phyloP scores from a whole-genome alignment of 2,888 invertebrate species.

The Andrena flavipes region DNA sequence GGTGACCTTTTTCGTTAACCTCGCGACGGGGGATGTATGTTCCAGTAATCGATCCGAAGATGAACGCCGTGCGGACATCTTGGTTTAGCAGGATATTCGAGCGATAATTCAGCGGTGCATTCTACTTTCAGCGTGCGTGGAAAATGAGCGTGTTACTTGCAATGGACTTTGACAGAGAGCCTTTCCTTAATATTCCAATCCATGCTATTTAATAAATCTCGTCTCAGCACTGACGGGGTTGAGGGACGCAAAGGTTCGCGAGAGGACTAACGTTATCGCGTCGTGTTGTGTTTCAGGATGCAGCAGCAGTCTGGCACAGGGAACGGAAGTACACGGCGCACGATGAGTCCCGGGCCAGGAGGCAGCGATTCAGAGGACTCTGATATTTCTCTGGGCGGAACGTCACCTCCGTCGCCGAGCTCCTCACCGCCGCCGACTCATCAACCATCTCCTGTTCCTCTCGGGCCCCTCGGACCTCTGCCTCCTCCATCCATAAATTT shows the following conservation, averaged over 20 bases:
- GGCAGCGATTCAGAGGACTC: slow-evolving; percentile 83
- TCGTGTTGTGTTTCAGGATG: slow-evolving; percentile 77
- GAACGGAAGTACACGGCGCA: slow-evolving; percentile 77
- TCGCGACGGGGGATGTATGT: slow-evolving; percentile 48
- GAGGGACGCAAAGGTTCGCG: background rate
- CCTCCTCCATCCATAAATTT: slow-evolving; percentile 82
- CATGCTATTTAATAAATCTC: too few species aligned
- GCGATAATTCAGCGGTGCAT: too few species aligned
- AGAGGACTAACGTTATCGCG: background rate
- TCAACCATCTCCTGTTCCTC: slow-evolving; percentile 81
- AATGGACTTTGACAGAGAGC: too few species aligned
- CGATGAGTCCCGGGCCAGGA: slow-evolving; percentile 81
- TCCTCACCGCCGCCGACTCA: slow-evolving; percentile 81
- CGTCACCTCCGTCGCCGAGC: slow-evolving; percentile 82
- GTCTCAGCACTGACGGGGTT: too few species aligned
- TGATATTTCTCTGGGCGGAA: slow-evolving; percentile 83
- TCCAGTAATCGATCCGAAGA: slow-evolving; percentile 53
- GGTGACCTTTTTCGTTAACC: slow-evolving; percentile 57
- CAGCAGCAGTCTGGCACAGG: slow-evolving; percentile 83
- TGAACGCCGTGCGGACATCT: background rate
- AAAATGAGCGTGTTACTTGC: too few species aligned
- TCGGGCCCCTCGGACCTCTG: slow-evolving; percentile 81
- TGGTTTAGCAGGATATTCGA: background rate
- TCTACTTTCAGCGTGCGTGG: too few species aligned
- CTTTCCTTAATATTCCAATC: too few species aligned